Evolutionary conservation across 2,888 invertebrate species (phyloP).

Genomic region (Gastracanthus pulcherrimus): DNA sequence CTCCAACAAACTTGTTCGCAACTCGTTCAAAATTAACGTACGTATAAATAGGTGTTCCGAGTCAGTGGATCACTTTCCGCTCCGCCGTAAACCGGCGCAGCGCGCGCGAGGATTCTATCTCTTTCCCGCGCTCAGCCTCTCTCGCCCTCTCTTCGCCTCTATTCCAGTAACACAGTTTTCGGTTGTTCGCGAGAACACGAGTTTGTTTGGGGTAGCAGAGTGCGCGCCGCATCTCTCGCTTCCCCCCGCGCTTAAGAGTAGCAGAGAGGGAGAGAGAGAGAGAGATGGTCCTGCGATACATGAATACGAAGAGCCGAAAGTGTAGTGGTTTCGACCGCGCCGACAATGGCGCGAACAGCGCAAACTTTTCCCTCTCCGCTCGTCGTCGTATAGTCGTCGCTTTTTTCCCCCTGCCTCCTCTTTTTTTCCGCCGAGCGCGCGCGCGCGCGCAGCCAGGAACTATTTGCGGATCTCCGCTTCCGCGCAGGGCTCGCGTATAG

Average conservation of each 20-base stretch:
- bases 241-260: conserved; percentile 65
- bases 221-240: conserved; percentile 16
- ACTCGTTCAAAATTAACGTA: neutral
- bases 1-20: neutral
- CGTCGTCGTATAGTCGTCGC: neutral
- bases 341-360: conserved; percentile 38
- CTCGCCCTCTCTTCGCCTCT: conserved; percentile 54
- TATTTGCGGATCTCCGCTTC: conserved; percentile 31
- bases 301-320: conserved; percentile 35
- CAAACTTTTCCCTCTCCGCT: conserved; percentile 40
- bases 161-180: conserved; percentile 74
- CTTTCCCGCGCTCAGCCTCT: neutral
- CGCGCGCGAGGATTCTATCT: neutral
- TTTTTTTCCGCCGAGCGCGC: conserved; percentile 23
- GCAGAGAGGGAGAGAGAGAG: conserved; percentile 6
- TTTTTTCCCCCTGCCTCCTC: neutral
- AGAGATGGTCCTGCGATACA: conserved; percentile 31
- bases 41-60: neutral
- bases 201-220: conserved; percentile 65
- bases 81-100: neutral
- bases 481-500: too few species aligned
- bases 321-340: conserved; percentile 36
- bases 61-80: neutral
- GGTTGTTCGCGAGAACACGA: conserved; percentile 60
- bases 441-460: neutral